These are phyloP conservation scores for Onychorhynchus coronatus DNA, from an alignment of 2,113 vertebrate genomes.

Conservation along the genomic window DNA sequence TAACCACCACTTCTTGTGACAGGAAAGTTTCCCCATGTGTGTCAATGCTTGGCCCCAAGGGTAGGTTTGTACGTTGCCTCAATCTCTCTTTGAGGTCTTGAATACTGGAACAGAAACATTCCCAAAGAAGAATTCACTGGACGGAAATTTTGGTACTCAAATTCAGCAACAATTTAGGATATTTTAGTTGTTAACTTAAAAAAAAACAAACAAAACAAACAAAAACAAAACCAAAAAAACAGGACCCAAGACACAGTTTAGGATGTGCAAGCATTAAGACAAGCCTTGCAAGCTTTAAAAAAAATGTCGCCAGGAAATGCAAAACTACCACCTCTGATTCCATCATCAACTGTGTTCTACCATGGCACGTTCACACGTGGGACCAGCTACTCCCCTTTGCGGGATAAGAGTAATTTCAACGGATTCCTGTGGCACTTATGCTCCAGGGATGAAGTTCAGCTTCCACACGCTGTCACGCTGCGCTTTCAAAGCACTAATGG, in stretches of 20 bases:
- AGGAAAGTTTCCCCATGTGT: slow-evolving; percentile 97
- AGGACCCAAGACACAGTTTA: slow-evolving; percentile 30
- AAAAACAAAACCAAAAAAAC: background rate
- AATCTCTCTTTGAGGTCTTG: slow-evolving; percentile 97
- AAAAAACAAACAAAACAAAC: background rate
- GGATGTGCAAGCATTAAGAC: slow-evolving; percentile 32
- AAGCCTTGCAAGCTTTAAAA: slow-evolving; percentile 28
- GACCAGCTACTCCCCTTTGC: background rate
- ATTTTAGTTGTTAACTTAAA: slow-evolving; percentile 23
- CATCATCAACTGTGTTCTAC: background rate
- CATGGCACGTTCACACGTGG: background rate
- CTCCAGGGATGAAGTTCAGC: background rate
- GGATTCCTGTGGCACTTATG: background rate
- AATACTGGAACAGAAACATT: slow-evolving; percentile 78
- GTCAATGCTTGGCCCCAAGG: slow-evolving; percentile 92
- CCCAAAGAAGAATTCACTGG: background rate
- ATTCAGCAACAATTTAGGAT: background rate
- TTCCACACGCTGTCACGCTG: background rate
- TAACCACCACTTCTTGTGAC: slow-evolving; percentile 96
- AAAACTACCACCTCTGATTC: background rate
- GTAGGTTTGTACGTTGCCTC: slow-evolving; percentile 91
- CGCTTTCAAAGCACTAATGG: background rate
- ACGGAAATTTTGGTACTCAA: background rate
- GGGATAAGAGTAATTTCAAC: background rate
- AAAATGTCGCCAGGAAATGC: background rate